A percentile compares a stretch with the other conserved stretches of the same genome.
Conservation (phyloP, 2,797 vertebrate species). For the Hippoglossus hippoglossus region DNA sequence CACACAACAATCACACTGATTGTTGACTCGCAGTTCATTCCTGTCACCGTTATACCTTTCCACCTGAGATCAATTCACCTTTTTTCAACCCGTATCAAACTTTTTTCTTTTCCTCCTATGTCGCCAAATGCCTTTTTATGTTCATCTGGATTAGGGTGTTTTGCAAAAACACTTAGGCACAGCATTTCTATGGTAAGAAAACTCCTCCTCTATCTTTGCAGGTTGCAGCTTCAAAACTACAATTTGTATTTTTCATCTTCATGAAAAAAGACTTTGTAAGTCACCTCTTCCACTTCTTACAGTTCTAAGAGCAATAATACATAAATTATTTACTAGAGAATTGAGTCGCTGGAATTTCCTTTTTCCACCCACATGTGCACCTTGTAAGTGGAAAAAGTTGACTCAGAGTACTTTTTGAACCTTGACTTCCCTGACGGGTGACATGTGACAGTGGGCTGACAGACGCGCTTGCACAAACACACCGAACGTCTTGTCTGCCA, state of each 20-base stretch:
- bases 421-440: constrained; percentile 39
- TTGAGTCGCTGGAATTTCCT: constrained; percentile 4
- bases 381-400: constrained; percentile 47
- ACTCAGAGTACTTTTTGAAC: constrained; percentile 45
- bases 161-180: background rate
- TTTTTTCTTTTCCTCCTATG: background rate
- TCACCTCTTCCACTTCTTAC: background rate
- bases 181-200: background rate
- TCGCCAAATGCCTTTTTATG: background rate
- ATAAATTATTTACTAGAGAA: constrained; percentile 40
- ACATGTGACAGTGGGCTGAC: constrained; percentile 48
- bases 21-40: no score
- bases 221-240: no score
- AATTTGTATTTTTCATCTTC: background rate
- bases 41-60: no score
- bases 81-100: background rate
- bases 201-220: no score
- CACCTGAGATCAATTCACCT: no score
- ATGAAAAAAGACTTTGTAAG: no score
- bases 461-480: constrained; percentile 44
- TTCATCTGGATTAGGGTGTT: background rate
- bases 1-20: no score
- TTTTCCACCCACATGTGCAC: constrained; percentile 26
- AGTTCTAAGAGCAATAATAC: constrained; percentile 1
- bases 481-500: constrained; percentile 25